phyloP scores from a whole-genome alignment of 2,888 invertebrate species.

The Acrocyrtus sp. region DNA sequence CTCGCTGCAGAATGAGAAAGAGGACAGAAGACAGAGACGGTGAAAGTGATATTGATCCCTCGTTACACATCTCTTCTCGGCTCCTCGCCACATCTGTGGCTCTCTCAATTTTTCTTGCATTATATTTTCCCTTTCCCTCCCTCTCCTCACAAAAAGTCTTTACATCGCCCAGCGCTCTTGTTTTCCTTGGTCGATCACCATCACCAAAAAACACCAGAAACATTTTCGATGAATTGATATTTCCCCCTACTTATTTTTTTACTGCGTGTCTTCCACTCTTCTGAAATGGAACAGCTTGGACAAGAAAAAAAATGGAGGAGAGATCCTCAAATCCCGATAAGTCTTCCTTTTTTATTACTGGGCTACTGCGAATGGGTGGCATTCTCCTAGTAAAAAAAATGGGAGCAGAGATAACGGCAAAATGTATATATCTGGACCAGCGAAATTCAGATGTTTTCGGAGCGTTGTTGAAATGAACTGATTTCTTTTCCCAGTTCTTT shows the following conservation, averaged over 20 bases:
- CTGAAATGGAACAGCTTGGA: no score
- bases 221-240: constrained; percentile 9
- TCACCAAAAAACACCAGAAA: constrained; percentile 1
- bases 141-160: no score
- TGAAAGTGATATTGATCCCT: constrained; percentile 63
- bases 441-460: no score
- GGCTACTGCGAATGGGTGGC: constrained; percentile 13
- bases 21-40: constrained; percentile 50
- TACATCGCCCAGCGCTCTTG: no score
- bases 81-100: constrained; percentile 45
- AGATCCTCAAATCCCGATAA: constrained; percentile 30
- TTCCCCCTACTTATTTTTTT: no score
- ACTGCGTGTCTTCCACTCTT: no score
- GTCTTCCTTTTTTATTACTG: constrained; percentile 1
- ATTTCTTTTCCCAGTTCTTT: neutral
- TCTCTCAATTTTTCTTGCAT: constrained; percentile 15
- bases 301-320: constrained; percentile 2
- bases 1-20: constrained; percentile 18
- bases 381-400: neutral
- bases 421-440: no score
- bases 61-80: constrained; percentile 24
- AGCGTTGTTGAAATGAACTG: constrained; percentile 5
- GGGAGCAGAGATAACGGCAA: neutral
- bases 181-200: no score
- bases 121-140: no score